Evolutionary conservation across 2,113 vertebrate genomes (phyloP), one percentile per base, ranked within the genome.

Genomic region (Telmatochromis sp.): DNA sequence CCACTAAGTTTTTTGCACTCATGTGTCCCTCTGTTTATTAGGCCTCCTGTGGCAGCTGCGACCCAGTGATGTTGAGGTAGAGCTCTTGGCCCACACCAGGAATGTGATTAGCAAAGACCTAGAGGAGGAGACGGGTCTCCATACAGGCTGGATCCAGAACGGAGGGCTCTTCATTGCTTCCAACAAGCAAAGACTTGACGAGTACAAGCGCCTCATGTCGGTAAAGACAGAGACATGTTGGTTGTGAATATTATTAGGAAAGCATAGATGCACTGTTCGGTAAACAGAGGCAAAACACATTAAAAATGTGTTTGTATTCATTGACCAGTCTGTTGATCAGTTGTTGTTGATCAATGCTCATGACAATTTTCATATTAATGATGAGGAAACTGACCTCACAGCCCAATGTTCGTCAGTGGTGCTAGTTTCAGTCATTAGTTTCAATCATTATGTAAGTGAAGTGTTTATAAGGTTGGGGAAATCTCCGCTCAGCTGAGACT

Each of bases 151-250:
- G 99, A 97, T 99, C 91, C 95, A 99, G 94, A 99, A 99, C 0
- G 99, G 99, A 0, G 99, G 99, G 37, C 97, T 99, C 84, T 99
- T 99, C 95, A 98, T 99, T 1, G 98, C 99, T 9, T 99, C 98
- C 94, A 99, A 96, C 96, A 97, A 97, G 89, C 98, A 99, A 93
- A 96, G 99, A 3, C 95, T 99, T 87, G 98, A 99, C 0, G 99
- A 99, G 89, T 99, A 99, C 96, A 99, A 98, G 84, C 96, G 98
- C n/a, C 98, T 99, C 83, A 99, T 99, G 99, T 98, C 99, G 95
- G 99, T 99, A 96, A 75, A 97, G 19, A 73, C 9, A 6, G 6
- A 13, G 8, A 51, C 45, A 33, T 51, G 73, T 31, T 17, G 26
- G 26, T 78, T 51, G 26, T 78, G 73, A 78, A 7, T 1, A 31